Evolutionary conservation across 2,888 invertebrate genomes (phyloP), one percentile per base, ranked within the genome.

Genomic region (Schrankia costaestrigalis): DNA sequence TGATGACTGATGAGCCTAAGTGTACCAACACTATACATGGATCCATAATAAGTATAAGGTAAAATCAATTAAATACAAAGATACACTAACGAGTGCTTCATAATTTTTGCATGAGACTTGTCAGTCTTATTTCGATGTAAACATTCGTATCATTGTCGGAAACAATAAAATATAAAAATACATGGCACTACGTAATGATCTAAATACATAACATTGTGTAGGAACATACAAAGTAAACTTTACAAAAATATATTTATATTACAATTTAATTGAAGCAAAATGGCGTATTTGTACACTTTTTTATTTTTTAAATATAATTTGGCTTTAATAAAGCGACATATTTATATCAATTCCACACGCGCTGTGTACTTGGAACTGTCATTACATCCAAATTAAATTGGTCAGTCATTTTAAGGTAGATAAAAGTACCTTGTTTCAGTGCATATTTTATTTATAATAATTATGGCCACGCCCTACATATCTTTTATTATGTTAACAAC

Each of bases 71-170:
- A n/a, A n/a, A n/a, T n/a, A n/a, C n/a, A n/a, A n/a, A n/a, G n/a
- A n/a, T 51, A 39, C 29, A 19, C 38, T 54, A 47, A 42, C 27
- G 40, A 52, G 35, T 45, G 38, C 31, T 28, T 11, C n/a, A 12
- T 32, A 46, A 40, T 35, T 36, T 31, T 45, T 47, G 37, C 3
- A 29, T 42, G 53, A 43, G 75, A 76, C 77, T 68, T 46, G 45
- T 81, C 82, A 83, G 84, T 82, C 83, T 83, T 80, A 55, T 64
- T 74, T 83, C 84, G 80, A 81, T 83, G 81, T 78, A 52, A 62
- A 36, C 62, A 63, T 62, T 69, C 44, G 63, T 45, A 45, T 35
- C 35, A 40, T 36, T 32, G 35, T 43, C 19, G 41, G 46, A 38
- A 54, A 49, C 56, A 62, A 48, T 62, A 51, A 34, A 65, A n/a